Evolutionary conservation across 2,888 invertebrate genomes (phyloP).

Genomic region (Melieria picta): DNA sequence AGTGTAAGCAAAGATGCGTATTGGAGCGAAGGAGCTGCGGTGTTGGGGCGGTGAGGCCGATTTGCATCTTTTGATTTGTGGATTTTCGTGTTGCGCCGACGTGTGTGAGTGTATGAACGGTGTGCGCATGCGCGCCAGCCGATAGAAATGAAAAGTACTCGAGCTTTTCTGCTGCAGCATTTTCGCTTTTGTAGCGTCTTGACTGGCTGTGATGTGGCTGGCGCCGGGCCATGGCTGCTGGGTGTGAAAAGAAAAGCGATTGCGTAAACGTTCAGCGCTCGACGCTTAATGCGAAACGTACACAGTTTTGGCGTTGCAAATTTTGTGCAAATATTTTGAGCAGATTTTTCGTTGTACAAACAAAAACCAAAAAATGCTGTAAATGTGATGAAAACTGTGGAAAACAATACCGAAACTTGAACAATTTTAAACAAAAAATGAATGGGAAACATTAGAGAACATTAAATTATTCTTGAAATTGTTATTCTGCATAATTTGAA

Average conservation of each 20-base stretch:
- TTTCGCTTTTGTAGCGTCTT: too few species aligned
- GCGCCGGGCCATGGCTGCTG: conserved; percentile 15
- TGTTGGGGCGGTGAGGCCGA: too few species aligned
- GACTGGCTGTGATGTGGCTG: conserved; percentile 8
- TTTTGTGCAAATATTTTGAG: not conserved
- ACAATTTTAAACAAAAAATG: too few species aligned
- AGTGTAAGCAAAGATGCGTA: too few species aligned
- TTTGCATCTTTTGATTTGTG: conserved; percentile 47
- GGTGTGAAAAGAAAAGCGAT: conserved; percentile 34
- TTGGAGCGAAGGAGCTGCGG: too few species aligned
- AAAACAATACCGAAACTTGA: not conserved
- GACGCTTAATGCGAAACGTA: not conserved
- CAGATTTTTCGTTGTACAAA: not conserved
- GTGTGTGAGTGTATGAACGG: not conserved
- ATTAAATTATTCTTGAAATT: not conserved
- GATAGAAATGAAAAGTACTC: conserved; percentile 19
- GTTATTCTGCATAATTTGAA: not conserved
- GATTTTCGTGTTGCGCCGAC: conserved; percentile 23
- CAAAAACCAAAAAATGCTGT: not conserved
- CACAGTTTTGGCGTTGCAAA: conserved; percentile 2
- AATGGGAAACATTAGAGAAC: too few species aligned
- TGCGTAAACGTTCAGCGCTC: conserved; percentile 23
- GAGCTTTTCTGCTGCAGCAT: not conserved
- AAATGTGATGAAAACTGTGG: not conserved
- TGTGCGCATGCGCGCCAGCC: conserved; percentile 30